Base-by-base conservation (phyloP, 2,797 vertebrate genomes). In the Microcaecilia unicolor region DNA sequence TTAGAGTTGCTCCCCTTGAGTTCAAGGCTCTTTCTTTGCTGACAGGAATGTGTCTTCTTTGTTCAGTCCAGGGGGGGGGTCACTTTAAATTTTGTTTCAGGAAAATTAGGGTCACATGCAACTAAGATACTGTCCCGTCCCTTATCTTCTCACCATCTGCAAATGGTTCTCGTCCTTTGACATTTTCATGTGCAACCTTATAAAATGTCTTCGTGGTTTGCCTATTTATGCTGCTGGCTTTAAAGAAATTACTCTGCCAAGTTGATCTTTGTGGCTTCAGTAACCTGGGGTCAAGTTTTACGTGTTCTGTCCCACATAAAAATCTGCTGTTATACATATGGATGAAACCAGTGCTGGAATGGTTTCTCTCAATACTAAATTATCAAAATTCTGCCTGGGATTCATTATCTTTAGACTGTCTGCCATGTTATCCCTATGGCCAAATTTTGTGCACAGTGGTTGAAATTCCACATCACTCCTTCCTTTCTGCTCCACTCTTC, bases 1-100 rank as follows among this genome's bases (percentile, higher is more conserved):
- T n/a, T n/a, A n/a, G n/a, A n/a, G n/a, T n/a, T n/a, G n/a, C n/a
- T n/a, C 70, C n/a, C n/a, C n/a, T n/a, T n/a, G n/a, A n/a, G n/a
- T n/a, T n/a, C 25, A 2, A 45, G 25, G 40, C 23, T 34, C 48
- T 48, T 25, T 46, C 62, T 46, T 28, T 24, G 65, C 61, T 70
- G 64, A 60, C 67, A 72, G 59, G 58, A 59, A 51, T 54, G 60
- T 64, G 64, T 65, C 66, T 72, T 63, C 61, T 37, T 57, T 51
- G 65, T 60, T 58, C 58, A 60, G 28, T 35, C 39, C 50, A 26
- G 25, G 27, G 44, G 43, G 58, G 58, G 53, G n/a, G 61, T 2
- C 7, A 0, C 3, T 17, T 16, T 35, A 28, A 32, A 16, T 37
- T 51, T 45, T 25, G 30, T 52, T 39, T 30, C 22, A 34, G 34